Evolutionary conservation across 2,888 invertebrate species (phyloP), one percentile per base, ranked within the genome.

Genomic region (Dinocampus coccinellae): DNA sequence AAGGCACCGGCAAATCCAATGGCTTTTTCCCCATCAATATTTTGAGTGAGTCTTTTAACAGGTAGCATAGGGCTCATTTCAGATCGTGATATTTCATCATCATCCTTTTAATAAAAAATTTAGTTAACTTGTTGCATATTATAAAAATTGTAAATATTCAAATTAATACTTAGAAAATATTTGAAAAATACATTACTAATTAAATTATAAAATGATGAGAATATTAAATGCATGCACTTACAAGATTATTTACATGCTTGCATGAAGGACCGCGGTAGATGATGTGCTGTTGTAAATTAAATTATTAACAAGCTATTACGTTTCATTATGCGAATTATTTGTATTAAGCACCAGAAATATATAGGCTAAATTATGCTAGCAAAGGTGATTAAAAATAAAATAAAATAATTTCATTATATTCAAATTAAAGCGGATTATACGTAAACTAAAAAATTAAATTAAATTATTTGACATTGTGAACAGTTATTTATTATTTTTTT

Each of bases 1-100:
- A 96, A 88, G 34, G 98, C 98, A 72, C 91, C 92, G 0, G 91
- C 76, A 79, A 96, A 93, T 34, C 95, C 93, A 75, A 97, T 92
- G 1, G 96, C 94, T 78, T 87, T 88, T 67, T 90, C 89, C 81
- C 80, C 73, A 20, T 73, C 69, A 64, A 70, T 72, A 70, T 75
- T 73, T 9, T 78, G 75, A 1, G 73, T 29, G 10, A 75, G 79
- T 62, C 82, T 80, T 63, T 80, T 82, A 3, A 79, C 78, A 9
- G 83, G 79, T 36, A 88, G 76, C 79, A 88, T 88, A n/a, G 88
- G 88, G 66, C 85, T 87, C 20, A 83, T 86, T 76, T 88, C 88
- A 6, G 84, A 83, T 60, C 79, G 78, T 29, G 65, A 72, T 77
- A 57, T 80, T 34, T 72, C 63, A 34, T 70, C 63, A 34, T 70